phyloP scores from a whole-genome alignment of 1,140 invertebrate species.

The Dufourea novaeangliae region DNA sequence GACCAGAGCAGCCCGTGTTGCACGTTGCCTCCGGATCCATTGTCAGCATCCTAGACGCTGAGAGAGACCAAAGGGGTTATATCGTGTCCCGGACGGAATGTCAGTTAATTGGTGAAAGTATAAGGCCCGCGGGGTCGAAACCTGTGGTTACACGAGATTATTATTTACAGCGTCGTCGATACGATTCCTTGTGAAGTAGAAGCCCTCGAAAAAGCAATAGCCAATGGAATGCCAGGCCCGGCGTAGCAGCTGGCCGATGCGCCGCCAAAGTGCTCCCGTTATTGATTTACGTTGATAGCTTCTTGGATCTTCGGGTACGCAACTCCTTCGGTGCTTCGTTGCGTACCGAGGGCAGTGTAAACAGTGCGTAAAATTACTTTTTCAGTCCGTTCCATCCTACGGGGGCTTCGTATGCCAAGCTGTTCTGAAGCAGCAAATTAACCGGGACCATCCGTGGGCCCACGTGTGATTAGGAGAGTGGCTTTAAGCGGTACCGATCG shows the following conservation, averaged over 20 bases:
- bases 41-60: not conserved
- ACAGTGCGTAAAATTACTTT: constrained; percentile 70
- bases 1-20: not conserved
- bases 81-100: constrained; percentile 35
- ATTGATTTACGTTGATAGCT: constrained; percentile 79
- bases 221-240: constrained; percentile 67
- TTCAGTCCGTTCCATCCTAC: constrained; percentile 30
- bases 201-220: constrained; percentile 66
- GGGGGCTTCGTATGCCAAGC: constrained; percentile 1
- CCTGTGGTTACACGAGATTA: constrained; percentile 54
- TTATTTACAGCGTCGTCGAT: constrained; percentile 70
- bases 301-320: constrained; percentile 65
- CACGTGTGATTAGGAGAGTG: constrained; percentile 13
- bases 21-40: not conserved
- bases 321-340: constrained; percentile 28
- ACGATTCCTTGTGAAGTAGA: constrained; percentile 67
- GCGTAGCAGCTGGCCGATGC: constrained; percentile 74
- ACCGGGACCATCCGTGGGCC: constrained; percentile 19
- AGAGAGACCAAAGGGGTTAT: constrained; percentile 32
- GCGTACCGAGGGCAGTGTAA: constrained; percentile 60
- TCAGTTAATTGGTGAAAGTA: constrained; percentile 64
- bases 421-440: constrained; percentile 48
- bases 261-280: constrained; percentile 73
- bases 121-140: constrained; percentile 15
- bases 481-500: constrained; percentile 1